phyloP scores from a whole-genome alignment of 1,140 invertebrate genomes.

The Philotrypesis tridentata region DNA sequence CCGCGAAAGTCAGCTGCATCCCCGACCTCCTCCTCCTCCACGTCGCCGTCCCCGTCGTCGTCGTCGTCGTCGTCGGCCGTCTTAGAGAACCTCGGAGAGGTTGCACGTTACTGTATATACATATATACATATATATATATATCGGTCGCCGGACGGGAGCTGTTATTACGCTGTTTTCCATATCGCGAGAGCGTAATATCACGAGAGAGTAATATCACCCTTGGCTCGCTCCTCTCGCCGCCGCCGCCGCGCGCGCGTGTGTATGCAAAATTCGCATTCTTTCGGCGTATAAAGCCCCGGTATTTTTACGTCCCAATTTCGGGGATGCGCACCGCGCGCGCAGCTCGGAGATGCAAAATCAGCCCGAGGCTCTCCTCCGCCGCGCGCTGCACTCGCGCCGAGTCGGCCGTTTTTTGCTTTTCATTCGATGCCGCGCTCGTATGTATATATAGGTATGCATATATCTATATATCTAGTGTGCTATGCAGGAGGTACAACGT shows the following conservation, averaged over 20 bases:
- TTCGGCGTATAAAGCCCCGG: not conserved
- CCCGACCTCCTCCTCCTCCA: not conserved
- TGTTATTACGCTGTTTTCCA: slow-evolving; percentile 70
- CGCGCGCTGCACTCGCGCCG: too few relatives aligned
- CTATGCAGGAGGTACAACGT: too few relatives aligned
- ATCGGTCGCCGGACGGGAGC: slow-evolving; percentile 48
- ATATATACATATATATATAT: not conserved
- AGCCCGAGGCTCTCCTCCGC: too few relatives aligned
- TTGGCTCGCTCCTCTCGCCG: too few relatives aligned
- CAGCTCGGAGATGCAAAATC: too few relatives aligned
- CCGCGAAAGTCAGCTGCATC: too few relatives aligned
- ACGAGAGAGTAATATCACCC: slow-evolving; percentile 24
- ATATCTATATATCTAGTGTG: too few relatives aligned
- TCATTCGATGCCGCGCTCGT: not conserved
- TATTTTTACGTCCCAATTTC: slow-evolving; percentile 30
- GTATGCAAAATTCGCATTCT: slow-evolving; percentile 5
- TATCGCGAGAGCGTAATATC: slow-evolving; percentile 64
- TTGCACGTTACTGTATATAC: too few relatives aligned
- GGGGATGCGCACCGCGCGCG: slow-evolving; percentile 19
- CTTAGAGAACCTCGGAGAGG: not conserved
- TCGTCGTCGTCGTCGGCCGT: slow-evolving; percentile 56
- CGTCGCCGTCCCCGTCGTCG: slow-evolving; percentile 8
- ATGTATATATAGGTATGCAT: not conserved
- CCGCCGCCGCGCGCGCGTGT: too few relatives aligned
- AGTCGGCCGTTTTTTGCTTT: not conserved